Evolutionary conservation across 1,140 invertebrate species (phyloP), one percentile per base, ranked within the genome.

Genomic region (Drosophila repleta): DNA sequence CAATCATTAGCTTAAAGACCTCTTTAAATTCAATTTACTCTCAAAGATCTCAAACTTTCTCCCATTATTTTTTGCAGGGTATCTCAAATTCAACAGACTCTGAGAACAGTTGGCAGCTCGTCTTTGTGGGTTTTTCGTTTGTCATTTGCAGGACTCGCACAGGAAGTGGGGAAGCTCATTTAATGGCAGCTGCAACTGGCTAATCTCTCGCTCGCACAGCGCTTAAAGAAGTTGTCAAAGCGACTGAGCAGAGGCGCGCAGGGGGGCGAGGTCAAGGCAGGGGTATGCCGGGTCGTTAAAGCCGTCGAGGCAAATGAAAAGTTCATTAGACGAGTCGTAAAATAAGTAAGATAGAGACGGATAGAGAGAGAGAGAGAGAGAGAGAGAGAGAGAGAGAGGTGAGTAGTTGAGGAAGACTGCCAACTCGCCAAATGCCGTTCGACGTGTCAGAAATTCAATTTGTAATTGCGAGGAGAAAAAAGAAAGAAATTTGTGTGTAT

Each of bases 371-470:
- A 10, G 29, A 29, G 29, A 29, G 7, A 1, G 29, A 10, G 29
- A 29, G 29, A 29, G 7, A 29, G 5, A 6, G 29, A 29, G 29
- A 55, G 39, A n/a, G n/a, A 8, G 64, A 53, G 37, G 17, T 18
- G 15, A 43, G 29, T n/a, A n/a, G 21, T 1, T 0, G n/a, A 43
- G 29, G 29, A 21, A 24, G 13, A 48, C 7, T 39, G 35, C 24
- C 51, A 56, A 53, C 52, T 72, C 53, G 64, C 55, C 24, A 73
- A 73, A 73, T 35, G 32, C 32, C 58, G 53, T 43, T 32, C 58
- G 64, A 87, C 69, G 75, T 88, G 82, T 82, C 68, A 79, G 82
- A 87, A 88, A 82, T 88, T 87, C 78, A 87, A 88, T 87, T 87
- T 82, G 73, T 76, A 83, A 78, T 57, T 68, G 80, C 21, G 52